Conservation (phyloP, 1,140 invertebrate species). For the Apis laboriosa region DNA sequence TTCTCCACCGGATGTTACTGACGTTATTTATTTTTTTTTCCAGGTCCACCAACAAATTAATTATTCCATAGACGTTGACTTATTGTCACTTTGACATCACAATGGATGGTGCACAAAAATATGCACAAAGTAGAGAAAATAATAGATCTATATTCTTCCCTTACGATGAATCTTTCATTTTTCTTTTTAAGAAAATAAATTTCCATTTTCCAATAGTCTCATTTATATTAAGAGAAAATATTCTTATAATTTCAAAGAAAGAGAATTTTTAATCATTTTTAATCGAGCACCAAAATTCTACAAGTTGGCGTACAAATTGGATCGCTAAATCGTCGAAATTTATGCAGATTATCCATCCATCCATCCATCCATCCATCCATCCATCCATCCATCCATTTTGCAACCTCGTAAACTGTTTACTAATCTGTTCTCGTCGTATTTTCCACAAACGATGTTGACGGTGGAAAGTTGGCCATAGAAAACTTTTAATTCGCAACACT, state of each 20-base stretch:
- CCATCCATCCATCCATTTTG: background rate
- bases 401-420: background rate
- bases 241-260: too few relatives aligned
- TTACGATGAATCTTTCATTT: background rate
- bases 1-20: slow-evolving; percentile 45
- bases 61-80: slow-evolving; percentile 48
- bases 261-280: background rate
- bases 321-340: background rate
- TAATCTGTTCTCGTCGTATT: background rate
- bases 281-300: background rate
- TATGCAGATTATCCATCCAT: background rate
- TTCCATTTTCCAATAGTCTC: background rate
- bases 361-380: too few relatives aligned
- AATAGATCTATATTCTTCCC: background rate
- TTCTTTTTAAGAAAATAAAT: background rate
- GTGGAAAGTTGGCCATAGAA: background rate
- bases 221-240: too few relatives aligned
- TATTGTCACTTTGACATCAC: slow-evolving; percentile 23
- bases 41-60: slow-evolving; percentile 41
- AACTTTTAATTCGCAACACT: background rate
- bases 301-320: background rate
- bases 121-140: background rate
- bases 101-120: background rate
- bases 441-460: background rate
- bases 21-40: slow-evolving; percentile 61